Base-by-base conservation (phyloP, 2,888 invertebrate genomes). In the Catocala nupta region DNA sequence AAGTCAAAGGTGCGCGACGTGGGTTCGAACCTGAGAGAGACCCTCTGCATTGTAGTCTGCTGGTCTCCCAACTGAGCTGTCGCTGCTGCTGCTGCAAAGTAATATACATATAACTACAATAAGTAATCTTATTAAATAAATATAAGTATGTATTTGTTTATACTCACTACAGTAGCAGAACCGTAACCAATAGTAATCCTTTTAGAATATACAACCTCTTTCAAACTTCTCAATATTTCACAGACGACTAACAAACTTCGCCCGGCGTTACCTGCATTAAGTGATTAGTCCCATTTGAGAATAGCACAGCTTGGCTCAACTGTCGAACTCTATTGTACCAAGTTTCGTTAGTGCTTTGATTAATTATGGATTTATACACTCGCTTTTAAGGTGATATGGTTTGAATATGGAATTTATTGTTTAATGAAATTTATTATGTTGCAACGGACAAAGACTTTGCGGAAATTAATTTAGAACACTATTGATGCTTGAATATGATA, bases 201-300 rank as follows among this genome's bases (percentile, higher is more conserved):
- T 58, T 59, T 65, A 67, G 68, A 80, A 80, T 77, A 78, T 70
- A 73, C 78, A 78, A 83, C 78, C 81, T 87, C 87, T 80, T 80
- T 78, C 66, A 60, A 89, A 90, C 86, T 91, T 87, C 87, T 88
- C 88, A 88, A 91, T 90, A 91, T 90, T 91, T 90, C 85, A 88
- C 81, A 82, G 82, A 77, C 78, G 78, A 72, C 76, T 77, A 74
- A 77, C 76, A 82, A 85, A 89, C 83, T 86, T 83, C 69, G 49
- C 57, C 71, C 59, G 71, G 63, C 65, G 77, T 83, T 82, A 89
- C 90, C 89, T 90, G 91, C 88, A 87, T 90, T 91, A 90, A 91
- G 90, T 90, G 91, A 92, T 92, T 92, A 91, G 91, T 91, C 84
- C 88, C 91, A 91, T 92, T 91, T 91, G 91, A 68, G 83, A 90